These are phyloP conservation scores for Drosophila macrospina DNA, from an alignment of 2,888 invertebrate genomes.

Conservation along the genomic window DNA sequence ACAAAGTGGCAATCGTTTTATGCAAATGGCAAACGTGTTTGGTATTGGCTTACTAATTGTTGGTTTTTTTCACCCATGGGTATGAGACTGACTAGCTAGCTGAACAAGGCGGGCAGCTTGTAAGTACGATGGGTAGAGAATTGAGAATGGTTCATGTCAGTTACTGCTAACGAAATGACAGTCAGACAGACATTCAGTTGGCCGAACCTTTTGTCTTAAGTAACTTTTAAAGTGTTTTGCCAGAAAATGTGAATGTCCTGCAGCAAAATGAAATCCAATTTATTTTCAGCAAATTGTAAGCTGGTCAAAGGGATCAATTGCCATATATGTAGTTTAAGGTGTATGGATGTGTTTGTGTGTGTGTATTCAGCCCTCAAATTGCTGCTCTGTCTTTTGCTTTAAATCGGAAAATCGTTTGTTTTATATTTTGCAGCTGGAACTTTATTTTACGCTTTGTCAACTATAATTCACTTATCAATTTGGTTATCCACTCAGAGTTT, in stretches of 20 bases:
- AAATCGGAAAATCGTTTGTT: constrained; percentile 42
- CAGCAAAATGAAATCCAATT: constrained; percentile 68
- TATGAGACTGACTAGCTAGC: constrained; percentile 9
- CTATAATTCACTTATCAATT: constrained; percentile 61
- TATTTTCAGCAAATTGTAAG: constrained; percentile 67
- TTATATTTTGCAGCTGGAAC: constrained; percentile 52
- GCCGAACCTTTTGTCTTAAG: constrained; percentile 47
- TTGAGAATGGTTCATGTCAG: constrained; percentile 1
- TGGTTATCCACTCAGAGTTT: constrained; percentile 20
- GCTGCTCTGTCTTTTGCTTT: constrained; percentile 31
- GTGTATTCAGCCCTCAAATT: constrained; percentile 1
- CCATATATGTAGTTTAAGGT: constrained; percentile 21
- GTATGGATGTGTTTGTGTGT: constrained; percentile 15
- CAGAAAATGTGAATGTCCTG: constrained; percentile 49
- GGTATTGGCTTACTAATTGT: constrained; percentile 69
- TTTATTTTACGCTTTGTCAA: constrained; percentile 68
- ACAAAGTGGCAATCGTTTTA: constrained; percentile 53
- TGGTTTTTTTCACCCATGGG: constrained; percentile 5
- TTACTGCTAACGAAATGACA: constrained; percentile 4
- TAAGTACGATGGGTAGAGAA: constrained; percentile 4
- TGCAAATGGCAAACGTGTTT: constrained; percentile 58
- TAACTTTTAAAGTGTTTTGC: constrained; percentile 40
- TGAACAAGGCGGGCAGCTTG: constrained; percentile 13
- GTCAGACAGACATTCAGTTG: constrained; percentile 2
- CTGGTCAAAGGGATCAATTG: constrained; percentile 58